Evolutionary conservation across 2,797 vertebrate species (phyloP).

Genomic region (Pipistrellus kuhlii): DNA sequence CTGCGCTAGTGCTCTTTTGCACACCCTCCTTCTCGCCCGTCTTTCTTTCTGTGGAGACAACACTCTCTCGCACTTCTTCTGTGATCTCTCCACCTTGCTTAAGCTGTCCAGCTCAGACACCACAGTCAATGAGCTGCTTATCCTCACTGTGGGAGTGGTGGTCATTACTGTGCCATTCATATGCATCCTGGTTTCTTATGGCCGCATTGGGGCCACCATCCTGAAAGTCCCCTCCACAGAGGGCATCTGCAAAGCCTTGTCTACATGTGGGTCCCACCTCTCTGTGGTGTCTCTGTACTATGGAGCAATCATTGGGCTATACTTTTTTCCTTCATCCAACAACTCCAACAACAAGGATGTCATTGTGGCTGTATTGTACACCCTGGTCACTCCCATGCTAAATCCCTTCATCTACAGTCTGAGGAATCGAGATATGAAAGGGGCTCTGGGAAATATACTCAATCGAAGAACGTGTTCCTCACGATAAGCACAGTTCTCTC

Average conservation of each 20-base stretch:
- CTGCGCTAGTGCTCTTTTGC: constrained; percentile 46
- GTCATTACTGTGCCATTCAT: constrained; percentile 60
- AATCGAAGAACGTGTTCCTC: background rate
- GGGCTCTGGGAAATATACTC: constrained; percentile 51
- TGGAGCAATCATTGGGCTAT: constrained; percentile 67
- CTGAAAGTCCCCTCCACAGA: constrained; percentile 60
- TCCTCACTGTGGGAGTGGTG: constrained; percentile 50
- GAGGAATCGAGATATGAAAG: constrained; percentile 74
- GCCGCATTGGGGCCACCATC: constrained; percentile 65
- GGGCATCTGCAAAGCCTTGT: constrained; percentile 78
- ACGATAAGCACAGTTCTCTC: background rate
- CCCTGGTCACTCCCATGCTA: constrained; percentile 71
- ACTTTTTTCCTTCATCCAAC: constrained; percentile 64
- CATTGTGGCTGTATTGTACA: constrained; percentile 55
- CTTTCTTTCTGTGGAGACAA: constrained; percentile 68
- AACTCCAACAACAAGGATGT: constrained; percentile 60
- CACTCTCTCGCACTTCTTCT: constrained; percentile 69
- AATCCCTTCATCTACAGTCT: constrained; percentile 79
- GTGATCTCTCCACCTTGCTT: constrained; percentile 68
- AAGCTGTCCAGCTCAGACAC: constrained; percentile 75
- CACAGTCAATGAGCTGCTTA: constrained; percentile 36
- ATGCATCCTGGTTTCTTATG: constrained; percentile 75
- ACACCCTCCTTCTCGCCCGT: constrained; percentile 39
- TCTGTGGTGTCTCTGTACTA: constrained; percentile 78
- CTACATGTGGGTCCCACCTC: constrained; percentile 80